Percentiles rank a stretch among this genome's conserved stretches.
Conservation (phyloP, 2,888 invertebrate genomes). For the Agriopis leucophaearia region DNA sequence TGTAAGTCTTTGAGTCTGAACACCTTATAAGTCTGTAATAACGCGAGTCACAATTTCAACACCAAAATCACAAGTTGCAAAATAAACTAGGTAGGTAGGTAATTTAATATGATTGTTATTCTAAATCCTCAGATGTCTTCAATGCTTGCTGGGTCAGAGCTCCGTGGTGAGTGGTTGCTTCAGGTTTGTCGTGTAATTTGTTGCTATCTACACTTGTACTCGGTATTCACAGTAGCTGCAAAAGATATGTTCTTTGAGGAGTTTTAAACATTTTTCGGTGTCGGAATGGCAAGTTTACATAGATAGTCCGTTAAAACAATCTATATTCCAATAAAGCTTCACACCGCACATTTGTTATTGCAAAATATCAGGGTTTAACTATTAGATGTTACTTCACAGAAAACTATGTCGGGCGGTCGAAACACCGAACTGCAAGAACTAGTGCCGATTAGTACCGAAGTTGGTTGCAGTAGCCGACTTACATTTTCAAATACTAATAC, state of each 20-base stretch:
- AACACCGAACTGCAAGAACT: slow-evolving; percentile 71
- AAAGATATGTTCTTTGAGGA: slow-evolving; percentile 63
- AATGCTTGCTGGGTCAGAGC: slow-evolving; percentile 95
- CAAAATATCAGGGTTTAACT: slow-evolving; percentile 58
- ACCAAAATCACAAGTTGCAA: slow-evolving; percentile 74
- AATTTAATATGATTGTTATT: slow-evolving; percentile 73
- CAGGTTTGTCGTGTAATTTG: slow-evolving; percentile 66
- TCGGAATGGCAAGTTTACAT: slow-evolving; percentile 36
- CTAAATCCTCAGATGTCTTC: slow-evolving; percentile 94
- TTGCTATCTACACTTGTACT: slow-evolving; percentile 69
- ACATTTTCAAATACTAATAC: slow-evolving; percentile 54
- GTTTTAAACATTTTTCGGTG: slow-evolving; percentile 46
- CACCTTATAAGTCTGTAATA: slow-evolving; percentile 57
- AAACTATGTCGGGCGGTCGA: slow-evolving; percentile 61
- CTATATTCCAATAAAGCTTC: slow-evolving; percentile 61
- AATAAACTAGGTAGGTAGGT: slow-evolving; percentile 77
- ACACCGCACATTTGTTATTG: slow-evolving; percentile 66
- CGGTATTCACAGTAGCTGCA: slow-evolving; percentile 71
- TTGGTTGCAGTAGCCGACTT: slow-evolving; percentile 48
- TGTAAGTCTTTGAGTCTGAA: slow-evolving; percentile 67
- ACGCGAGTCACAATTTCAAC: slow-evolving; percentile 71
- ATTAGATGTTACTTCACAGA: slow-evolving; percentile 49
- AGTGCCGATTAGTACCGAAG: slow-evolving; percentile 58
- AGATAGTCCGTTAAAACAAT: slow-evolving; percentile 47
- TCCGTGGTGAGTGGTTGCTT: slow-evolving; percentile 75